Conservation (phyloP, 2,113 vertebrate species). For the Malurus cyaneus region DNA sequence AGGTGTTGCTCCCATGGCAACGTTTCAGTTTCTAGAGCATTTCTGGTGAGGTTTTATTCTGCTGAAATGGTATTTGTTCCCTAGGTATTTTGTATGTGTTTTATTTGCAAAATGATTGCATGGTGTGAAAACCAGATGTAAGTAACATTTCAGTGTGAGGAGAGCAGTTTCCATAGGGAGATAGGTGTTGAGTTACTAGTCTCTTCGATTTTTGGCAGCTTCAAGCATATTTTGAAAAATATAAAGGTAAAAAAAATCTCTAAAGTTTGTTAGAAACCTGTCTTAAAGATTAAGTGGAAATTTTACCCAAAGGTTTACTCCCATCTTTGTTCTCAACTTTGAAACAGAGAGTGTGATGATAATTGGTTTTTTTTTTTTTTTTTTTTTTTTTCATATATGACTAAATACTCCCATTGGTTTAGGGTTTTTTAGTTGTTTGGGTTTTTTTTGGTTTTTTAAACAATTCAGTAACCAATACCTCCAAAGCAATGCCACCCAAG, state of each 20-base stretch:
- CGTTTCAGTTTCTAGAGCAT: not conserved
- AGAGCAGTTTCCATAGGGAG: not conserved
- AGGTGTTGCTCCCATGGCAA: not conserved
- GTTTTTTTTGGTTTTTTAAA: not conserved
- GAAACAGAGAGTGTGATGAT: not conserved
- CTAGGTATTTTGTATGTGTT: not conserved
- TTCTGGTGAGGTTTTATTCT: not conserved
- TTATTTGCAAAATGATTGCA: not conserved
- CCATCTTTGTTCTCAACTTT: not conserved
- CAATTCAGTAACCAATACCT: not conserved
- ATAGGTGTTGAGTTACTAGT: not conserved
- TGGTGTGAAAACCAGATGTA: not conserved
- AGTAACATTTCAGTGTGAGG: not conserved
- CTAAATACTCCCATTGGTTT: not conserved
- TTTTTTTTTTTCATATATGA: not conserved
- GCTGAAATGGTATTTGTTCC: not conserved
- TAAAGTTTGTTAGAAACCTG: not conserved
- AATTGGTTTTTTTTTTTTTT: not conserved
- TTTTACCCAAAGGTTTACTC: not conserved
- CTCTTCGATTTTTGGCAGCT: not conserved
- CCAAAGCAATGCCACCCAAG: not conserved
- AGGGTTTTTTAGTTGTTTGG: not conserved
- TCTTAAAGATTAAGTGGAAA: not conserved
- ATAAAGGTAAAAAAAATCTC: not conserved
- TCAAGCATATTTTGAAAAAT: not conserved